Evolutionary conservation across 2,797 vertebrate species (phyloP), one percentile per base, ranked within the genome.

Genomic region (Cercopithecus neglectus): DNA sequence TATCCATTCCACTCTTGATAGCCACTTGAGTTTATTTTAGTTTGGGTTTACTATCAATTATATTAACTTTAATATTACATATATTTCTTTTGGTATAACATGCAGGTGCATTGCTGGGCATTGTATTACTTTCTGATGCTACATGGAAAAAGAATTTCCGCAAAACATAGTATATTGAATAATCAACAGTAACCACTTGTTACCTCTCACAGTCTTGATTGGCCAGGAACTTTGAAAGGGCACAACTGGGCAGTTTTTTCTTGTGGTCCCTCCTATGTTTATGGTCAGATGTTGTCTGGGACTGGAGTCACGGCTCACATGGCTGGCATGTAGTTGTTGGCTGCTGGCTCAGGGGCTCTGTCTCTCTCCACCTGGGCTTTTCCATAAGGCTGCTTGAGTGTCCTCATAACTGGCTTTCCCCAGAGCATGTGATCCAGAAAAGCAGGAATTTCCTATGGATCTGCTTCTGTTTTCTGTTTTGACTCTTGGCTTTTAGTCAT

Each of bases 301-400:
- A 67, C 2, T 19, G 22, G 39, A 9, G 30, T n/a, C 48, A 24
- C 0, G 5, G 4, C 17, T 11, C 16, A 4, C 3, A 4, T 5
- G 5, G 19, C 10, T 53, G 1, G 6, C 9, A 3, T 17, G 17
- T 10, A 22, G 44, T 8, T 2, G 44, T 26, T 28, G 2, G 30
- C 17, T 80, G 21, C 21, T n/a, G 30, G 19, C n/a, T 75, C 0
- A 16, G 14, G 74, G 46, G 17, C 14, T 1, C 2, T 0, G 48
- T 3, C 44, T 50, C 48, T 67, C 6, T 28, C 36, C 10, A 5
- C 1, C 0, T 4, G 46, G 24, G 6, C 16, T 41, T 50, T n/a
- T 48, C 24, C 5, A 3, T 2, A 19, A 8, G 16, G 28, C 44
- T 64, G 17, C 8, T 33, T 1, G 30, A 46, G n/a, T 8, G 1